Percentiles rank a stretch among this genome's conserved stretches.
Conservation (phyloP, 37 sponge, comb jelly and placozoan genomes). For the Spongilla lacustris region DNA sequence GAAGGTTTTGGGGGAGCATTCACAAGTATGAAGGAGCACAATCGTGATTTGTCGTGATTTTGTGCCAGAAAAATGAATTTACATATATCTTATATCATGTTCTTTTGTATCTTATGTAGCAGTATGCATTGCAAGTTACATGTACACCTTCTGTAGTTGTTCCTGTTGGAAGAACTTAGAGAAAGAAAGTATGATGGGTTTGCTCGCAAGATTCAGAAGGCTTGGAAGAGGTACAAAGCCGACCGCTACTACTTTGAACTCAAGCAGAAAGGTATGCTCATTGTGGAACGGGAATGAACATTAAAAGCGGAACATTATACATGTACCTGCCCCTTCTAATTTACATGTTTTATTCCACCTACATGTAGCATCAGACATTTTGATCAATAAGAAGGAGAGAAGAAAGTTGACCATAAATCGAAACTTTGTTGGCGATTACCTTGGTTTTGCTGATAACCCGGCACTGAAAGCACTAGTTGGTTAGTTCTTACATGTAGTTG, state of each 20-base stretch:
- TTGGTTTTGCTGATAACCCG: constrained; percentile 91
- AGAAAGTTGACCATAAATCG: constrained; percentile 88
- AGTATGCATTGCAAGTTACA: too few species aligned
- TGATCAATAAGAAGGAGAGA: constrained; percentile 94
- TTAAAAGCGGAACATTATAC: neutral
- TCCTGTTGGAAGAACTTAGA: constrained; percentile 93
- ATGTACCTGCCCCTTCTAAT: neutral
- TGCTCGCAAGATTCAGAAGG: constrained; percentile 93
- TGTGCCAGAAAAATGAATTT: too few species aligned
- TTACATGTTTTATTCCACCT: neutral
- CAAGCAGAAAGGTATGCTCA: constrained; percentile 80
- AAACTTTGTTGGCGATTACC: constrained; percentile 97
- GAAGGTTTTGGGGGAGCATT: too few species aligned
- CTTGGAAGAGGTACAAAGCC: constrained; percentile 81
- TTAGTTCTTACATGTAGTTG: constrained; percentile 16
- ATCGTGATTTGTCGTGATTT: too few species aligned
- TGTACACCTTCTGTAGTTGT: constrained; percentile 85
- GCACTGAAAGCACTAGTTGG: constrained; percentile 88
- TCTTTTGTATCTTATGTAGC: too few species aligned
- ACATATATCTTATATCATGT: too few species aligned
- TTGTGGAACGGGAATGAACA: neutral
- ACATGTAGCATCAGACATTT: constrained; percentile 97
- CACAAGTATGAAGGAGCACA: too few species aligned
- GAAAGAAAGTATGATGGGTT: constrained; percentile 97
- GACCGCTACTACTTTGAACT: constrained; percentile 81